A percentile compares a stretch with the other conserved stretches of the same genome.
These are phyloP conservation scores for Notolabrus celidotus DNA, from an alignment of 2,797 vertebrate species.

Conservation along the genomic window DNA sequence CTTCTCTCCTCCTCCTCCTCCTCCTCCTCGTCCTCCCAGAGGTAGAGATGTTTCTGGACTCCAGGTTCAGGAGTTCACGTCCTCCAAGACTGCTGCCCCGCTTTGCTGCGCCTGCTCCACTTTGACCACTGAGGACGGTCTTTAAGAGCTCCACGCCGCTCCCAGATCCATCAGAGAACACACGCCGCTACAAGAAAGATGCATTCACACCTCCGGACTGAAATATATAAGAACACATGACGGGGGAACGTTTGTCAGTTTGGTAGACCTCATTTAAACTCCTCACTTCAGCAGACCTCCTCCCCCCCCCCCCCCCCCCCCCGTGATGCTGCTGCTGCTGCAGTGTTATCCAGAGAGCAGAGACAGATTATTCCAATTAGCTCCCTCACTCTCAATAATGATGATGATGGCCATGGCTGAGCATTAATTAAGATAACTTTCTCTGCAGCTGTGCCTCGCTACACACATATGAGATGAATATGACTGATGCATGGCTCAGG, in stretches of 20 bases:
- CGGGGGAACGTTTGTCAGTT: neutral
- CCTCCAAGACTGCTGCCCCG: conserved; percentile 43
- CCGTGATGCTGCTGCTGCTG: conserved; percentile 3
- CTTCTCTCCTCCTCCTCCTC: neutral
- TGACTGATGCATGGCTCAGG: neutral
- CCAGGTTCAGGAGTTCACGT: conserved; percentile 57
- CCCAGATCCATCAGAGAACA: conserved; percentile 6
- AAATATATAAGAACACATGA: neutral
- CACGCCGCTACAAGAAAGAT: neutral
- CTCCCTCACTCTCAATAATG: conserved; percentile 38
- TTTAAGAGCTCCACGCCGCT: neutral
- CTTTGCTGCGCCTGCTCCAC: conserved; percentile 17
- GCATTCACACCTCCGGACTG: conserved; percentile 5
- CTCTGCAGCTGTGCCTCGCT: conserved; percentile 43
- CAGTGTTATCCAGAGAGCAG: conserved; percentile 14
- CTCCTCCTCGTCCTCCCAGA: conserved; percentile 25
- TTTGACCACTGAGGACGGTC: conserved; percentile 23
- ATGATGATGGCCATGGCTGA: conserved; percentile 37
- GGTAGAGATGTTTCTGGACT: conserved; percentile 33
- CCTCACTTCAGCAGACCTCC: neutral
- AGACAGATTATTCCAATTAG: conserved; percentile 40
- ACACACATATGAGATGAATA: conserved; percentile 8
- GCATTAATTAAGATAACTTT: conserved; percentile 33
- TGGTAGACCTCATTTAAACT: neutral
- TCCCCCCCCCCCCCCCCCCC: conserved; percentile 10